These are phyloP conservation scores for Phrynocephalus forsythii DNA, from an alignment of 2,797 vertebrate species.

Conservation along the genomic window DNA sequence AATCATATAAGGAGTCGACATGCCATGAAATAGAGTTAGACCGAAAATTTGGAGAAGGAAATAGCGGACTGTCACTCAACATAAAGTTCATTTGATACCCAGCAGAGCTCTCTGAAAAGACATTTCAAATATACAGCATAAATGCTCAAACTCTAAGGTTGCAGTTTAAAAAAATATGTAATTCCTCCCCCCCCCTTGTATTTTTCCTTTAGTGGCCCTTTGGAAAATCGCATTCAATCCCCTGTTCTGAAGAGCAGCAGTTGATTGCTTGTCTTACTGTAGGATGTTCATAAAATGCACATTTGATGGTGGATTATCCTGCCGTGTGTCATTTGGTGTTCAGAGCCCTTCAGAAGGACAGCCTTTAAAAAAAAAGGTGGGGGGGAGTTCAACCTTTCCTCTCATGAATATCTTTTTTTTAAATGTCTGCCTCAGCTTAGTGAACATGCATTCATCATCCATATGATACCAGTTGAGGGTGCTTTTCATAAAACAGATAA, in stretches of 20 bases:
- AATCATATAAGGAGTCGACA: conserved; percentile 86
- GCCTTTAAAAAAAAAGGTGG: not conserved
- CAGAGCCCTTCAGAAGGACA: not conserved
- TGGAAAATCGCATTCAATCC: conserved; percentile 41
- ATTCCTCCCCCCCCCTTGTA: not conserved
- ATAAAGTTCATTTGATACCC: conserved; percentile 85
- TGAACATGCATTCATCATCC: not conserved
- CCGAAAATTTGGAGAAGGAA: conserved; percentile 84
- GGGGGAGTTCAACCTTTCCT: not conserved
- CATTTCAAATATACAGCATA: conserved; percentile 60
- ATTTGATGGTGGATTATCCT: not conserved
- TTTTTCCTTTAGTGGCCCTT: conserved; percentile 4
- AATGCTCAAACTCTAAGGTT: conserved; percentile 52
- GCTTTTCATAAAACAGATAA: not conserved
- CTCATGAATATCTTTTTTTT: not conserved
- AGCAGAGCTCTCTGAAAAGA: conserved; percentile 71
- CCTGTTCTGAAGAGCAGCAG: conserved; percentile 12
- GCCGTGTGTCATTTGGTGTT: too few relatives aligned
- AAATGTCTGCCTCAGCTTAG: not conserved
- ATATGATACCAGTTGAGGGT: not conserved
- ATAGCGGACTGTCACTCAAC: conserved; percentile 85
- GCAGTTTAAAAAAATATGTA: conserved; percentile 40
- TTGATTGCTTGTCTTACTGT: conserved; percentile 11
- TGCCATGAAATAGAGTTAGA: conserved; percentile 90
- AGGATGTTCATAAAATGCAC: not conserved